Base-by-base conservation (phyloP, 2,113 vertebrate species). In the Stegostoma tigrinum region DNA sequence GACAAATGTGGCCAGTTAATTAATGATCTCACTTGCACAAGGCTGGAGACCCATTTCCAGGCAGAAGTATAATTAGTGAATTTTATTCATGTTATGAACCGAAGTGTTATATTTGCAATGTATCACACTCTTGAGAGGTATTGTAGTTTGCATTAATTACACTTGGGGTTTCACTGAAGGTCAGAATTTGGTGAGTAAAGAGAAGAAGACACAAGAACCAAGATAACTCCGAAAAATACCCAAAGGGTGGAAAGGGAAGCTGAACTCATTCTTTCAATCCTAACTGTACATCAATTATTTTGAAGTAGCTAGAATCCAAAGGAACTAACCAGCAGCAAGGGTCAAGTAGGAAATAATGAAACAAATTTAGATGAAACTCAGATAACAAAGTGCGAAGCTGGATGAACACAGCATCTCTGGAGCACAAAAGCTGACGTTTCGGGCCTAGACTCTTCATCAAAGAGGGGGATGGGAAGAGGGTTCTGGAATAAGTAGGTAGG, bases 1-100 rank as follows among this genome's bases (percentile, higher is more conserved):
- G 68, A 95, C 67, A 95, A 95, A 95, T 72, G 68, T 95, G 68
- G 94, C 72, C 94, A 95, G 67, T 72, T 95, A 72, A 95, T 95
- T 95, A 95, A 95, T 72, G 42, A 95, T 75, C 67, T 52, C 67
- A 72, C 94, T 95, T 61, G 34, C 34, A 27, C 67, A 72, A 75
- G 68, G 68, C 67, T 67, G 48, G 45, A 95, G 42, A 95, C 67
- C 45, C 42, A 95, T 75, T 95, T 95, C 48, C 52, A 95, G 48
- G 42, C 45, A 70, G 45, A 70, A 70, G 15, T 95, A 14, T 95
- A 95, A 95, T 95, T 95, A 95, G 68, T 52, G 23, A 48, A 95
- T 95, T 72, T 72, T 15, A 48, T 2, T 72, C 67, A 72, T 52
- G 67, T 45, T 52, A 52, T 95, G 38, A 72, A 75, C 52, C 42